phyloP scores from a whole-genome alignment of 2,888 invertebrate genomes.

The Litoditis marina region DNA sequence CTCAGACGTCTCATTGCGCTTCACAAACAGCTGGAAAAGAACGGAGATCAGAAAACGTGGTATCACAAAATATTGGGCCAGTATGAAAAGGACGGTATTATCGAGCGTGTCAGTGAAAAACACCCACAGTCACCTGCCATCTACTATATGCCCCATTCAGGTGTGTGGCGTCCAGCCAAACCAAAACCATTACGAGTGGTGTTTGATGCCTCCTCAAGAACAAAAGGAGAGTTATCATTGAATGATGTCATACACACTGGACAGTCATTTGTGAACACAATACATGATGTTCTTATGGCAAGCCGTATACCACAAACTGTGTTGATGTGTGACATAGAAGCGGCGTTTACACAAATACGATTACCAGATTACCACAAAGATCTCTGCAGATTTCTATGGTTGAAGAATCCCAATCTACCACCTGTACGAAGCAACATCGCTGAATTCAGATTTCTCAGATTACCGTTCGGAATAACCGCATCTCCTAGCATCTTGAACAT shows the following conservation, averaged over 20 bases:
- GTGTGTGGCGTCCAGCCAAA: not conserved
- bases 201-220: not conserved
- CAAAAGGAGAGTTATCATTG: not conserved
- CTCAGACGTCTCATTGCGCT: not conserved
- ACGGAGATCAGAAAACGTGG: not conserved
- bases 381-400: not conserved
- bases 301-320: not conserved
- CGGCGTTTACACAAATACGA: not conserved
- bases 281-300: not conserved
- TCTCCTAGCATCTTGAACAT: slow-evolving; percentile 1
- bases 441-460: not conserved
- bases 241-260: slow-evolving; percentile 1
- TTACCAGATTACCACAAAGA: not conserved
- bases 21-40: not conserved
- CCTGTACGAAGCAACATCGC: not conserved
- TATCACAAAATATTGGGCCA: not conserved
- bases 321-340: slow-evolving; percentile 1
- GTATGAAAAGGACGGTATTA: not conserved
- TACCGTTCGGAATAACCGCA: not conserved
- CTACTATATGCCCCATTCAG: not conserved
- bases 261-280: not conserved
- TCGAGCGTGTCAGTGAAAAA: not conserved
- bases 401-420: not conserved
- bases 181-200: slow-evolving; percentile 1
- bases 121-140: not conserved